phyloP scores from a whole-genome alignment of 2,113 vertebrate genomes.

The Sarotherodon lohbergeri region DNA sequence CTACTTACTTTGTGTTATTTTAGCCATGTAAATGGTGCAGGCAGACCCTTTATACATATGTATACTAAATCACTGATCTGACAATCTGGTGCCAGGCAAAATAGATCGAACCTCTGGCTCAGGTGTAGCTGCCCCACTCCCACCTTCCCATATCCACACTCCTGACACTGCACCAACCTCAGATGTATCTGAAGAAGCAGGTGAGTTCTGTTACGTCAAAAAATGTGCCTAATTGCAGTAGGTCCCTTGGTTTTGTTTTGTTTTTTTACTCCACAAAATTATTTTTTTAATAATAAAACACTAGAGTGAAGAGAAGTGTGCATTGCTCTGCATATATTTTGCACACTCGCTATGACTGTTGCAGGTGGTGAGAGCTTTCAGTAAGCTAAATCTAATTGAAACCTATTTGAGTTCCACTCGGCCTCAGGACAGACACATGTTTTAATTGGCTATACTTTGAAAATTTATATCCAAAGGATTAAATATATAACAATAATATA shows the following conservation, averaged over 20 bases:
- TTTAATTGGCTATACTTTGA: neutral
- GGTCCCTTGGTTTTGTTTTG: neutral
- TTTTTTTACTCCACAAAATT: too few species aligned
- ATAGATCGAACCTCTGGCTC: neutral
- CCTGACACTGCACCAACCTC: neutral
- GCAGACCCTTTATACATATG: neutral
- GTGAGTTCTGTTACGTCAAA: neutral
- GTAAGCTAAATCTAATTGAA: neutral
- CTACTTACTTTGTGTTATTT: neutral
- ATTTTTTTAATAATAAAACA: too few species aligned
- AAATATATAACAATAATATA: neutral
- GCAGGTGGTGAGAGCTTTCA: neutral
- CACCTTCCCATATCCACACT: neutral
- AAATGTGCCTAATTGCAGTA: neutral
- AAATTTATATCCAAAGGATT: neutral
- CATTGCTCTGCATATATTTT: neutral
- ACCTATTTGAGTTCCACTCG: neutral
- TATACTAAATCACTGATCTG: neutral
- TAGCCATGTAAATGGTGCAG: neutral
- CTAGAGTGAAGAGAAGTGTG: neutral
- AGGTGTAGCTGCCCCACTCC: neutral
- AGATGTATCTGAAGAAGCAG: neutral
- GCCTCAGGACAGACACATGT: neutral
- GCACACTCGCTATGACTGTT: neutral
- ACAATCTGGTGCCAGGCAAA: neutral